These are phyloP conservation scores for Trinectes maculatus DNA, from an alignment of 2,113 vertebrate species.

Conservation along the genomic window DNA sequence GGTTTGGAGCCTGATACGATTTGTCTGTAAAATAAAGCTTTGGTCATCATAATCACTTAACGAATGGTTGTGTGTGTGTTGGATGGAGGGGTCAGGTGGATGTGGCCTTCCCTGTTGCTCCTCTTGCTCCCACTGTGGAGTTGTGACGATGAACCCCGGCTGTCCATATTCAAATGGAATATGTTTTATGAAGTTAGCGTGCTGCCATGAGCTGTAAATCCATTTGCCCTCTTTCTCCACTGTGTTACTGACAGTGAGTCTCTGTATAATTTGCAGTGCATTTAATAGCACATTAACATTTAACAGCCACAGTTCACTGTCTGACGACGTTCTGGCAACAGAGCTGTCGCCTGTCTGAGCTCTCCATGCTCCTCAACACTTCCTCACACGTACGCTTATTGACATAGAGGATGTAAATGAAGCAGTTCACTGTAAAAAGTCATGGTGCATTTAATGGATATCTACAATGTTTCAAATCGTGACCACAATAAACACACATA, in stretches of 20 bases:
- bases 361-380: slow-evolving; percentile 7
- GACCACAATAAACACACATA: not conserved
- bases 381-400: slow-evolving; percentile 22
- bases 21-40: not conserved
- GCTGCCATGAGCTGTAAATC: slow-evolving; percentile 43
- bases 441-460: slow-evolving; percentile 36
- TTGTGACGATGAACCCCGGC: slow-evolving; percentile 38
- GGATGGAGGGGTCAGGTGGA: not conserved
- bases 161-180: slow-evolving; percentile 53
- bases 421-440: slow-evolving; percentile 27
- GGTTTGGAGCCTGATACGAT: not conserved
- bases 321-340: slow-evolving; percentile 14
- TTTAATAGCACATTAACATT: slow-evolving; percentile 68
- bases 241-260: slow-evolving; percentile 29
- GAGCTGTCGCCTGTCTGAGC: not conserved
- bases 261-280: slow-evolving; percentile 47
- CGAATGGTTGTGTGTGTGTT: not conserved
- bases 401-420: slow-evolving; percentile 37
- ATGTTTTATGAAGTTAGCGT: slow-evolving; percentile 55
- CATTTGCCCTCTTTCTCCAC: slow-evolving; percentile 15
- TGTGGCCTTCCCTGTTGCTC: not conserved
- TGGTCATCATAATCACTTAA: not conserved
- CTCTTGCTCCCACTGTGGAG: not conserved
- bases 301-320: slow-evolving; percentile 41
- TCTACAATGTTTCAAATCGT: slow-evolving; percentile 9